Evolutionary conservation across 30 jellyfish, hydroid and myxozoan species (phyloP).

Genomic region (Pseudorhiza aurosa): DNA sequence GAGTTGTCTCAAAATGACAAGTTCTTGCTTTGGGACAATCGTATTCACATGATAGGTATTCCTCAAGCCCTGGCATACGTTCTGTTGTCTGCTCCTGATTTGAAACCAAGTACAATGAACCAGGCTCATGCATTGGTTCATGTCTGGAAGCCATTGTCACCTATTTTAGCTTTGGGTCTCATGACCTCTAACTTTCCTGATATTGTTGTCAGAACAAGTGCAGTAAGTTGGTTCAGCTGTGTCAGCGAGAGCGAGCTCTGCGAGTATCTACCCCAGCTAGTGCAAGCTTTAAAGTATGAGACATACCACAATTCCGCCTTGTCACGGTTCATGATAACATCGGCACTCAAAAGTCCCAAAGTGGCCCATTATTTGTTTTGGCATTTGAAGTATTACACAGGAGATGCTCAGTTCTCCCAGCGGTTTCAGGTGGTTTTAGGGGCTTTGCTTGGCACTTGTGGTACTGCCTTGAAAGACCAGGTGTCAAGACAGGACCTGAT

Average conservation of each 20-base stretch:
- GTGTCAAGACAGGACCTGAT: slow-evolving; percentile 80
- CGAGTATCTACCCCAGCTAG: slow-evolving; percentile 89
- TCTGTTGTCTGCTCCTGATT: slow-evolving; percentile 72
- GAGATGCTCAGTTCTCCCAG: slow-evolving; percentile 92
- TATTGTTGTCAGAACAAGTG: slow-evolving; percentile 68
- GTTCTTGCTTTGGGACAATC: slow-evolving; percentile 70
- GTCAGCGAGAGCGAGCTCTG: slow-evolving; percentile 83
- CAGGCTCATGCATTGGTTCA: slow-evolving; percentile 68
- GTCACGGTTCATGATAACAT: slow-evolving; percentile 75
- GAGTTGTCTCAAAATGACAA: slow-evolving; percentile 52
- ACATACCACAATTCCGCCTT: slow-evolving; percentile 92
- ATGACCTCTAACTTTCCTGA: slow-evolving; percentile 94
- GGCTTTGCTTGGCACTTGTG: slow-evolving; percentile 90
- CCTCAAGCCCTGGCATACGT: slow-evolving; percentile 80
- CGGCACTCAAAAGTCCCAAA: slow-evolving; percentile 78
- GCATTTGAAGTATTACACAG: slow-evolving; percentile 92
- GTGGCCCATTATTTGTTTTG: slow-evolving; percentile 91
- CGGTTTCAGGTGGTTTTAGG: slow-evolving; percentile 91
- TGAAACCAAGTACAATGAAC: slow-evolving; percentile 56
- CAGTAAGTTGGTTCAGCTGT: slow-evolving; percentile 78
- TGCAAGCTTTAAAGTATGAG: slow-evolving; percentile 91
- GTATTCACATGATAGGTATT: slow-evolving; percentile 37
- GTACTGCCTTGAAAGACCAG: slow-evolving; percentile 81
- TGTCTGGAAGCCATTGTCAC: slow-evolving; percentile 80
- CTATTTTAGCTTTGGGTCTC: slow-evolving; percentile 77